Evolutionary conservation across 1,140 invertebrate species (phyloP).

Genomic region (Phocides pigmalion): DNA sequence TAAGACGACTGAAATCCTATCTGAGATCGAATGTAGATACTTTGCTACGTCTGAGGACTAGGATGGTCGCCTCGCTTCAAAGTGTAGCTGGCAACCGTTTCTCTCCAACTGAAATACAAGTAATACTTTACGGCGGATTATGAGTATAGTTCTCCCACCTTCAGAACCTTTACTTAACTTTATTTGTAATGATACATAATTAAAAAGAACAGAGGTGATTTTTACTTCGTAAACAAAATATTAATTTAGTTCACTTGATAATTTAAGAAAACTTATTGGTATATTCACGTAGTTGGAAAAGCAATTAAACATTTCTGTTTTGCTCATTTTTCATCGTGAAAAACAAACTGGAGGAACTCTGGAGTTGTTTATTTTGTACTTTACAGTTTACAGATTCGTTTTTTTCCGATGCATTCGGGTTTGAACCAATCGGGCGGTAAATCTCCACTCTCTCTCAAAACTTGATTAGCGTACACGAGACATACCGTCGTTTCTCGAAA

Average conservation of each 20-base stretch:
- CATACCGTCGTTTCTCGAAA: not conserved
- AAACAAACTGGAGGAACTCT: not conserved
- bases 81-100: no score
- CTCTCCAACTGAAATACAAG: no score
- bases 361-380: not conserved
- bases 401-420: not conserved
- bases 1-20: no score
- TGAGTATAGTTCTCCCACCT: no score
- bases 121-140: no score
- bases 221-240: no score
- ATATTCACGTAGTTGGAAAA: not conserved
- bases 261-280: not conserved
- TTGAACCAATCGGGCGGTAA: not conserved
- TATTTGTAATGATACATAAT: no score
- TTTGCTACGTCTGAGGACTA: no score
- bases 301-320: not conserved
- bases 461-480: not conserved
- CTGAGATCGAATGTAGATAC: no score
- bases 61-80: no score
- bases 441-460: not conserved
- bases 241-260: not conserved
- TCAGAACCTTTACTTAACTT: no score
- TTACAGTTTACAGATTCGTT: constrained; percentile 1
- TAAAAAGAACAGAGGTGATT: no score
- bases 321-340: not conserved